phyloP scores from a whole-genome alignment of 2,113 vertebrate genomes.

The Colius striatus region DNA sequence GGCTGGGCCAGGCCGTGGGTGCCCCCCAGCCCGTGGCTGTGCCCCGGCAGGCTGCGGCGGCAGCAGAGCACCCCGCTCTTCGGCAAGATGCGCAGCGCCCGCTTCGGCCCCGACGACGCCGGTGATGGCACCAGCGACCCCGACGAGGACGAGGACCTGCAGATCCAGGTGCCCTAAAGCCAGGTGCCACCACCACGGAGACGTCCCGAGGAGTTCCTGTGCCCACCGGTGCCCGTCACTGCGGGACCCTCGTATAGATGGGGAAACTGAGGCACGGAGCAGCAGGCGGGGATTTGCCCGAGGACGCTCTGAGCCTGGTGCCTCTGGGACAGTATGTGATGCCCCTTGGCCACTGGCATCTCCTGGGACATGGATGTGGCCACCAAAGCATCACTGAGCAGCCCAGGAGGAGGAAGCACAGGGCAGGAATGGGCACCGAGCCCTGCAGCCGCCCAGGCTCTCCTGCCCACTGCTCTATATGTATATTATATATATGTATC shows the following conservation, averaged over 20 bases:
- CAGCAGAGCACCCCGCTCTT: conserved; percentile 91
- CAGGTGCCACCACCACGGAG: rapidly evolving
- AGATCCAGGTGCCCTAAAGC: conserved; percentile 90
- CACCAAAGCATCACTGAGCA: neutral
- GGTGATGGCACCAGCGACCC: conserved; percentile 84
- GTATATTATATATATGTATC: conserved; percentile 13
- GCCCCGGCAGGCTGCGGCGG: conserved; percentile 82
- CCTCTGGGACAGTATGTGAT: neutral
- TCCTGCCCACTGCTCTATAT: neutral
- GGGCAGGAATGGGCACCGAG: neutral
- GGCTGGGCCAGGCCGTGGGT: rapidly evolving
- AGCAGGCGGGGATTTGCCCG: rapidly evolving
- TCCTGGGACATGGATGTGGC: neutral
- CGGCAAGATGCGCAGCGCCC: conserved; percentile 86
- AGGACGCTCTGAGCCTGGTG: neutral
- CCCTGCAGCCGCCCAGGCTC: neutral
- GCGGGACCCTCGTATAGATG: rapidly evolving
- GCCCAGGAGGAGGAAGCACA: neutral
- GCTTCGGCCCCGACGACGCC: conserved; percentile 84
- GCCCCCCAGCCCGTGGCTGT: neutral
- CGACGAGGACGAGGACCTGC: conserved; percentile 91
- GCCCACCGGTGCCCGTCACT: neutral
- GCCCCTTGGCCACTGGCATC: rapidly evolving
- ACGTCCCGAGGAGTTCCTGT: rapidly evolving
- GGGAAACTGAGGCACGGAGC: neutral